Evolutionary conservation across 1,140 invertebrate genomes (phyloP), one percentile per base, ranked within the genome.

Genomic region (Drosophila biarmipes): DNA sequence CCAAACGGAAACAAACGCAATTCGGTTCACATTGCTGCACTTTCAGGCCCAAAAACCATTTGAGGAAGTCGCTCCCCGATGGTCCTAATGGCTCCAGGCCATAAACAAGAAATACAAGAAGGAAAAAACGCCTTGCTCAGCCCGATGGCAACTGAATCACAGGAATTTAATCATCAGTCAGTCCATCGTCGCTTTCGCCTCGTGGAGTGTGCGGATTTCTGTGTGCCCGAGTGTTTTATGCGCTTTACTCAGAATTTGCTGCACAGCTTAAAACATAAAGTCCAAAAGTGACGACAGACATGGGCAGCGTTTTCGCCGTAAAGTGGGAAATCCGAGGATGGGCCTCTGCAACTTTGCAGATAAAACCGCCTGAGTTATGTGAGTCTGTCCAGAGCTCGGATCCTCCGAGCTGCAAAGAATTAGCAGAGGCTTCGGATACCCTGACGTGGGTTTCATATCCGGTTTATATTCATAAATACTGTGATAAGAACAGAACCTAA

Each of bases 141-240:
- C 14, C 21, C 31, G 40, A 27, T n/a, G 59, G 58, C 54, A 74
- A 58, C 75, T 81, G 81, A 86, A 81, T 86, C 81, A 78, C 56
- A 58, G 73, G 64, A 86, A 87, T 74, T 87, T 86, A 81, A 86
- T 86, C 81, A 87, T 66, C 79, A 75, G 48, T 19, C 59, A 31
- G 53, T 61, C 29, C 29, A 14, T 19, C 29, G 15, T 51, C 27
- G 24, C 61, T 53, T n/a, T 27, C 38, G n/a, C 14, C 15, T 24
- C 45, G 19, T 11, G 8, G 24, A 27, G 35, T 66, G 40, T 62
- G 38, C n/a, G n/a, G 24, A 38, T 42, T 11, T 42, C 15, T 42
- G 34, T 52, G 55, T 49, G 40, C 31, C 57, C 40, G 45, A 55
- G 63, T 69, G 67, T 49, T 79, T 79, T 57, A 79, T 79, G 69